A percentile compares a stretch with the other conserved stretches of the same genome.
Conservation (phyloP, 2,797 vertebrate species). For the Miichthys miiuy region DNA sequence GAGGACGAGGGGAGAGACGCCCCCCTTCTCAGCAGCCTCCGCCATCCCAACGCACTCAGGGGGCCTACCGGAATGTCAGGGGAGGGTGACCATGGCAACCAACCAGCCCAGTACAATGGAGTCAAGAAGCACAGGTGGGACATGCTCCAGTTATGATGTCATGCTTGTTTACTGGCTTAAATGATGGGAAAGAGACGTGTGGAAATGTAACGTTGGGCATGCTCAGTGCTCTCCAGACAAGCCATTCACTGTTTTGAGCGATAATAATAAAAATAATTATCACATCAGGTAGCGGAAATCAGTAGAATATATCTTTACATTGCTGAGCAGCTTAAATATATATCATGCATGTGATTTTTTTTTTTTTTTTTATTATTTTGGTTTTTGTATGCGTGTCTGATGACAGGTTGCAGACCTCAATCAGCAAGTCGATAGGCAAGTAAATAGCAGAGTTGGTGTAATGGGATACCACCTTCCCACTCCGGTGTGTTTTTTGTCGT, state of each 20-base stretch:
- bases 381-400: background rate
- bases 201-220: conserved; percentile 1
- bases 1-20: conserved; percentile 83
- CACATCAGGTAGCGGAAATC: conserved; percentile 5
- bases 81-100: conserved; percentile 89
- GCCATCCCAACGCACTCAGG: conserved; percentile 57
- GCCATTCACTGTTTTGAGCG: conserved; percentile 4
- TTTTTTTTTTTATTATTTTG: too few species aligned
- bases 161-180: conserved; percentile 64
- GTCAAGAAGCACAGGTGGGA: conserved; percentile 96
- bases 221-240: background rate
- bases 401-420: conserved; percentile 29
- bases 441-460: conserved; percentile 49
- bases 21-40: conserved; percentile 76
- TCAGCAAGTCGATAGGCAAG: conserved; percentile 24
- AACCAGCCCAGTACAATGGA: conserved; percentile 89
- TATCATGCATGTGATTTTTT: conserved; percentile 7
- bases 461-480: conserved; percentile 65
- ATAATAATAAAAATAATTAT: background rate
- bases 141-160: conserved; percentile 65
- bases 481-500: conserved; percentile 48
- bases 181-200: conserved; percentile 14
- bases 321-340: background rate
- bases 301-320: background rate
- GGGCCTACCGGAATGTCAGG: conserved; percentile 88